Evolutionary conservation across 1,140 invertebrate species (phyloP), one percentile per base, ranked within the genome.

Genomic region (Oncopodura yosiiana): DNA sequence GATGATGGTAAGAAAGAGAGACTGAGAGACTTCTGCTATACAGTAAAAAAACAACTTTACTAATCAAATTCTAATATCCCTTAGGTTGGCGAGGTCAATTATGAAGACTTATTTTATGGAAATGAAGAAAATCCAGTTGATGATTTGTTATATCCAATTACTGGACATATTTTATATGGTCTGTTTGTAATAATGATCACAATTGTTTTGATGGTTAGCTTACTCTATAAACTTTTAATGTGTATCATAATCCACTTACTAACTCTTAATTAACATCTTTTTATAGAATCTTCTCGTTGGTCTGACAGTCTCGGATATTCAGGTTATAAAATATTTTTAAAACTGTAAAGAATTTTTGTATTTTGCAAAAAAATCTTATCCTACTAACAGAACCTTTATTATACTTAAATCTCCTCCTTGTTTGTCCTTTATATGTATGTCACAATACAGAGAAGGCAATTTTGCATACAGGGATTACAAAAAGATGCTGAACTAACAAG

Each of bases 211-310:
- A 86, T 84, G 14, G 88, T 88, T 70, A 66, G 88, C 3, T 75
- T 88, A 1, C 87, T 84, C 0, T 73, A 84, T 0, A 84, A 87
- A 62, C 69, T 82, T 2, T 77, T 87, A 67, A 81, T 86, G 53
- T 66, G 85, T 2, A 73, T 77, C 32, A 88, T 87, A 70, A 81
- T 87, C n/a, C 0, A 69, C 88, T 3, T 68, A 88, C 1, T 82
- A 87, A 0, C 87, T 85, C 0, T 77, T 88, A n/a, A n/a, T n/a
- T n/a, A n/a, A n/a, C n/a, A n/a, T n/a, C 14, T 86, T 90, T 61
- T 67, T 89, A 38, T 86, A 84, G 16, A 90, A 90, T 70, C 67
- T 90, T 3, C 76, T 89, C 67, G 81, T 88, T n/a, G 86, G 86
- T 67, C 72, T 89, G 36, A 85, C 86, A 18, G 85, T 89, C 16